These are phyloP conservation scores for Yoshiicerus persimilis DNA, from an alignment of 1,140 invertebrate genomes.

Conservation along the genomic window DNA sequence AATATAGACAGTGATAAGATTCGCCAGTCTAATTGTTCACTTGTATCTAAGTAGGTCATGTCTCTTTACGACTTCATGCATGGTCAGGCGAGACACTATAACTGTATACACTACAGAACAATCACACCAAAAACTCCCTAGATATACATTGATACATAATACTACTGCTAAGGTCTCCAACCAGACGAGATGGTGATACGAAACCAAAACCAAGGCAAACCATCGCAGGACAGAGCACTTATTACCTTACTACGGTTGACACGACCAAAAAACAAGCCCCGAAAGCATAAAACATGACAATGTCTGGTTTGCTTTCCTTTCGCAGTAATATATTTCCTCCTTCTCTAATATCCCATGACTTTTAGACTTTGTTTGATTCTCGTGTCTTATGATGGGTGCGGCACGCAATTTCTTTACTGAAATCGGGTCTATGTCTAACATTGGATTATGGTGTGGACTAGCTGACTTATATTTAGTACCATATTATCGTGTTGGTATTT, in stretches of 20 bases:
- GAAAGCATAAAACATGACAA: background rate
- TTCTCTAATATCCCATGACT: background rate
- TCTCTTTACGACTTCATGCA: slow-evolving; percentile 18
- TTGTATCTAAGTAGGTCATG: slow-evolving; percentile 20
- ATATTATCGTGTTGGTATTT: too few species aligned
- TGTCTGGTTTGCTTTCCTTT: background rate
- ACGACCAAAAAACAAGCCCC: background rate
- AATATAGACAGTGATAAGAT: slow-evolving; percentile 1
- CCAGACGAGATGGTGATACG: background rate
- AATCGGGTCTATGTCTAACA: too few species aligned
- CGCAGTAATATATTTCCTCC: too few species aligned
- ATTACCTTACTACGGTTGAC: background rate
- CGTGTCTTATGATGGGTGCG: background rate
- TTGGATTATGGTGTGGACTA: too few species aligned
- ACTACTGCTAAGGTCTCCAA: background rate
- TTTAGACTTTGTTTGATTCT: background rate
- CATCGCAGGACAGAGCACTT: background rate
- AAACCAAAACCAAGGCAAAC: background rate
- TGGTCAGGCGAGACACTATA: background rate
- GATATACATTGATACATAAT: background rate
- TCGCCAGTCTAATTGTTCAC: background rate
- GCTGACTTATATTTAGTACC: too few species aligned
- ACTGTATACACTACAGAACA: background rate
- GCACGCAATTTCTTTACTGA: background rate
- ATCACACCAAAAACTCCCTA: background rate